Conservation (phyloP, 1,140 invertebrate species). For the Reticulitermes speratus region DNA sequence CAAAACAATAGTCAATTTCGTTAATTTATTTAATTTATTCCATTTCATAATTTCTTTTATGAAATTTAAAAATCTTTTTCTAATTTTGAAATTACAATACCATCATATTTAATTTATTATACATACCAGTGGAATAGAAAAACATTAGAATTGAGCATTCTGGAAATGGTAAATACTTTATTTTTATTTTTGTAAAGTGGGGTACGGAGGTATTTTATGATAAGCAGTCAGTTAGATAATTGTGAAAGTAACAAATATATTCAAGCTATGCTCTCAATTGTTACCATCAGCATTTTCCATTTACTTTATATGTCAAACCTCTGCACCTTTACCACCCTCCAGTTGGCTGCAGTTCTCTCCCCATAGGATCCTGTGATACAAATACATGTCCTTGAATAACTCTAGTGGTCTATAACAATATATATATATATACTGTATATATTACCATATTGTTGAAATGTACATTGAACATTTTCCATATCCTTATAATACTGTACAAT, state of each 20-base stretch:
- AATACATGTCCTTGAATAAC: neutral
- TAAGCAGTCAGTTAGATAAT: neutral
- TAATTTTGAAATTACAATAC: neutral
- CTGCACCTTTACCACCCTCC: neutral
- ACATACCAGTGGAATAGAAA: neutral
- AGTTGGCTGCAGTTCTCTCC: neutral
- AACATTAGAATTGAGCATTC: neutral
- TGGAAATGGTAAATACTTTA: too few relatives aligned
- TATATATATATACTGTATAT: too few relatives aligned
- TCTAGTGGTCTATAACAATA: neutral
- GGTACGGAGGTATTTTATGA: conserved; percentile 13
- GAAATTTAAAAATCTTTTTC: neutral
- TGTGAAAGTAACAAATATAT: neutral
- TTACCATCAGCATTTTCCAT: neutral
- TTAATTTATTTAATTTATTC: neutral
- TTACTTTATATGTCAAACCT: neutral
- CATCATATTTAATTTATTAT: neutral
- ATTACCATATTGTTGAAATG: neutral
- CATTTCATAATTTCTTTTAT: neutral
- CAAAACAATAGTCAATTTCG: neutral
- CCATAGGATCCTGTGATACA: too few relatives aligned
- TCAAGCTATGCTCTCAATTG: too few relatives aligned
- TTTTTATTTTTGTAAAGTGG: neutral
- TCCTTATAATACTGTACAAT: too few relatives aligned
- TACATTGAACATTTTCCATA: neutral